Conservation (phyloP, 2,797 vertebrate genomes). For the Gobionotothen gibberifrons region DNA sequence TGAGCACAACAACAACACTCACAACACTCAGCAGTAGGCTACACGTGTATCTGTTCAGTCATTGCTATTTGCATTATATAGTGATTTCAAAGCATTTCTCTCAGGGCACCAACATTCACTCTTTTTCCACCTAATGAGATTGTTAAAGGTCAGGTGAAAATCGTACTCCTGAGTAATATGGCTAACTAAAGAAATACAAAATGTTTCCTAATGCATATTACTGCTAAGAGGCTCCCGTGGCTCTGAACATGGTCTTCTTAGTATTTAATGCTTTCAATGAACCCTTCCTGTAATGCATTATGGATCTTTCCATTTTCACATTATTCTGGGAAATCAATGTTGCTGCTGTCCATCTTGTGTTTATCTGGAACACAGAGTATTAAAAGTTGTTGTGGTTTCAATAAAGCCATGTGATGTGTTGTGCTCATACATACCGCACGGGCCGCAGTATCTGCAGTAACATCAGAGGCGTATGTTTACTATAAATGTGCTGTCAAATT, state of each 20-base stretch:
- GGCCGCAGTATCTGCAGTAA: background rate
- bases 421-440: background rate
- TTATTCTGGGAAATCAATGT: constrained; percentile 23
- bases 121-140: constrained; percentile 9
- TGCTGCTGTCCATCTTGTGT: constrained; percentile 25
- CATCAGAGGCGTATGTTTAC: constrained; percentile 65
- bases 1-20: background rate
- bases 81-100: constrained; percentile 16
- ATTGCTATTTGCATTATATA: constrained; percentile 23
- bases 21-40: background rate
- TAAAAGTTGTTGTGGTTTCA: constrained; percentile 57
- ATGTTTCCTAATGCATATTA: constrained; percentile 40
- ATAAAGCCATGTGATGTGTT: constrained; percentile 20
- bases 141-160: constrained; percentile 33
- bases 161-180: background rate
- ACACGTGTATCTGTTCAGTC: constrained; percentile 21
- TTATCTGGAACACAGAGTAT: constrained; percentile 40
- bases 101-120: background rate
- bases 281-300: background rate
- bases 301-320: constrained; percentile 38
- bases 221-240: background rate
- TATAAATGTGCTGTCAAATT: constrained; percentile 54
- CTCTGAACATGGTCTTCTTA: background rate
- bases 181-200: constrained; percentile 45
- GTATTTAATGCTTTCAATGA: constrained; percentile 22